Percentiles rank a stretch among this genome's conserved stretches.
phyloP scores from a whole-genome alignment of 2,113 vertebrate species.

The Epinephelus moara region DNA sequence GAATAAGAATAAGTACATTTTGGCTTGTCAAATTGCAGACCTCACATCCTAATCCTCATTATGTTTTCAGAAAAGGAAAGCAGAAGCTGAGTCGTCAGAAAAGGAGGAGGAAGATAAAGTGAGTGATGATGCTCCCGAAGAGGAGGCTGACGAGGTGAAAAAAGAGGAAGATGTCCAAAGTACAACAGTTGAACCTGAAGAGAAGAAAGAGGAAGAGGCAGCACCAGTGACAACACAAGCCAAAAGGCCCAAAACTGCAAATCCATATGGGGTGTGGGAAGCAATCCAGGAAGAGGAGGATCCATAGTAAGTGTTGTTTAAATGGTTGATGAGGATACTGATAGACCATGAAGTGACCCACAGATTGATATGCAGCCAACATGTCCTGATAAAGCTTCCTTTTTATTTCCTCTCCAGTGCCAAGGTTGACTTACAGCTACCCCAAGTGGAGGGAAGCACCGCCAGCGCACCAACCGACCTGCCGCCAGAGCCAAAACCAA shows the following conservation, averaged over 20 bases:
- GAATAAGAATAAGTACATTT: not conserved
- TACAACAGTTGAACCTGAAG: slow-evolving; percentile 28
- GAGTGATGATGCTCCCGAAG: slow-evolving; percentile 29
- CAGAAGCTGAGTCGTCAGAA: slow-evolving; percentile 41
- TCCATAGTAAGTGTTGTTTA: slow-evolving; percentile 85
- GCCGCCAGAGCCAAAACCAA: slow-evolving; percentile 84
- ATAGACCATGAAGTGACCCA: too few relatives aligned
- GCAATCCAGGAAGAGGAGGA: slow-evolving; percentile 84
- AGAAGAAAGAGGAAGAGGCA: slow-evolving; percentile 19
- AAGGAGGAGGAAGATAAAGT: slow-evolving; percentile 54
- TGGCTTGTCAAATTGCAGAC: too few relatives aligned
- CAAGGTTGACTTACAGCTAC: slow-evolving; percentile 92
- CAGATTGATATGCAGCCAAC: not conserved
- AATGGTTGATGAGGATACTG: not conserved
- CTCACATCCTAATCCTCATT: not conserved
- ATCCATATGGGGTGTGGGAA: slow-evolving; percentile 93
- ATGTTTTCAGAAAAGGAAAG: slow-evolving; percentile 78
- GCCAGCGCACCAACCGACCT: slow-evolving; percentile 56
- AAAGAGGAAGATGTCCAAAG: slow-evolving; percentile 35
- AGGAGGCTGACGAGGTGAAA: slow-evolving; percentile 23
- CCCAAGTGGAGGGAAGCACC: slow-evolving; percentile 80
- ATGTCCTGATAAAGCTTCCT: too few relatives aligned
- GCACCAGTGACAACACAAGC: not conserved
- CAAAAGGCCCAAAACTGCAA: slow-evolving; percentile 65
- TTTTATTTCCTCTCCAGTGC: slow-evolving; percentile 78